Base-by-base conservation (phyloP, 2,888 invertebrate species). In the Dicroscelio sp. region DNA sequence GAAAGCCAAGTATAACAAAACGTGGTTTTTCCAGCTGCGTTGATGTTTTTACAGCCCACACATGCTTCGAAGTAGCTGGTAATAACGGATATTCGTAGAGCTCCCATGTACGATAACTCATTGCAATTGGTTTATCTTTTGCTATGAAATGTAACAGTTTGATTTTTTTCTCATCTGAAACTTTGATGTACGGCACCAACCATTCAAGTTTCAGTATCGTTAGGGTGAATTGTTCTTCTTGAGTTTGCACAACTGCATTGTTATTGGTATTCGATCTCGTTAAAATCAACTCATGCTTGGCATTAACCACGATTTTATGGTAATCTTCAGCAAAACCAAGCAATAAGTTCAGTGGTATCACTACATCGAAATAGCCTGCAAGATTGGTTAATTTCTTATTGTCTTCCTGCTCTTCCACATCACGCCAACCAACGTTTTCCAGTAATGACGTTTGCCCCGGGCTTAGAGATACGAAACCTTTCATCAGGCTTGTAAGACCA, bases 331-430 rank as follows among this genome's bases (percentile, higher is more conserved):
- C n/a, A n/a, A 58, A 58, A 14, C 58, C 58, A 10, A 58, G 27
- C 23, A 58, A 48, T 76, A 93, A 92, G 82, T 94, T 95, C 38
- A 96, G 90, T n/a, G 96, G 96, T 35, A 96, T 91, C 76, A 89
- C 94, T 84, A 95, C 93, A 92, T 95, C 93, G 85, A 96, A 96
- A 65, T 94, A 85, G 10, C 94, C 95, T 35, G 88, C 38, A 35
- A 48, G 78, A 76, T 94, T 75, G 1, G 82, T 76, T 63, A 93
- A 48, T 79, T 35, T 71, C 20, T 20, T n/a, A 25, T 35, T 65
- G 38, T 82, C 73, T 63, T 80, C 82, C 60, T 65, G 20, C 52
- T 83, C 58, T 25, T 58, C 58, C 27, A 58, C 58, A 25, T 27
- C 86, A 91, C 86, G 83, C 94, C 95, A 96, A 52, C 94, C 94